Conservation (phyloP, 2,113 vertebrate genomes). For the Ptilonorhynchus violaceus region DNA sequence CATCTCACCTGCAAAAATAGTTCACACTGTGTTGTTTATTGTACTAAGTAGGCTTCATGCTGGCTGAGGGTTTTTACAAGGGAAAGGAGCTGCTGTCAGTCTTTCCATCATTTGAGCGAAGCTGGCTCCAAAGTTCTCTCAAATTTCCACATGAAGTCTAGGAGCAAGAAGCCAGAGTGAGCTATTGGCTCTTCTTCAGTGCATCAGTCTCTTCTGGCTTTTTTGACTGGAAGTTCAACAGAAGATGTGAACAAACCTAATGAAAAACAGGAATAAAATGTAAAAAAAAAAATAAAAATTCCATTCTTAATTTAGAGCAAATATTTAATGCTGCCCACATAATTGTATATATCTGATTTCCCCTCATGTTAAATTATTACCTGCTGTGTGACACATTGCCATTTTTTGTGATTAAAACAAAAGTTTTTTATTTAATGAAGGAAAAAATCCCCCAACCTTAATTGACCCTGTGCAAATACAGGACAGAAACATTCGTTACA, state of each 20-base stretch:
- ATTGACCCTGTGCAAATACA: neutral
- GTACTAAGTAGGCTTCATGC: slow-evolving; percentile 83
- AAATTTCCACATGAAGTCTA: slow-evolving; percentile 57
- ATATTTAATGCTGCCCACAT: neutral
- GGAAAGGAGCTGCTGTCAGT: slow-evolving; percentile 75
- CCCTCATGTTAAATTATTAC: neutral
- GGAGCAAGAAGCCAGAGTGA: neutral
- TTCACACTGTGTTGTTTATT: slow-evolving; percentile 82
- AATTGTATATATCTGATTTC: neutral
- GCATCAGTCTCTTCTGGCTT: neutral
- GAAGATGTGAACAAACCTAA: slow-evolving; percentile 17
- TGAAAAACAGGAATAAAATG: neutral
- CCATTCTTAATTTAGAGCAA: neutral
- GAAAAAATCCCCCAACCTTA: neutral
- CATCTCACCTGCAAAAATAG: slow-evolving; percentile 90
- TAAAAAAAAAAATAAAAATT: neutral
- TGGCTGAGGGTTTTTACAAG: slow-evolving; percentile 76
- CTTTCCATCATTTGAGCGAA: slow-evolving; percentile 72
- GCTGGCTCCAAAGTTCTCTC: slow-evolving; percentile 64
- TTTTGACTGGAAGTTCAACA: neutral
- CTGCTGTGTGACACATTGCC: neutral
- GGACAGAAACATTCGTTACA: neutral
- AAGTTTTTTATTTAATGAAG: neutral
- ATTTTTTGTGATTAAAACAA: neutral
- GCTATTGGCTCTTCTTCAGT: neutral